Conservation (phyloP, 2,888 invertebrate genomes). For the Ypsolopha scabrella region DNA sequence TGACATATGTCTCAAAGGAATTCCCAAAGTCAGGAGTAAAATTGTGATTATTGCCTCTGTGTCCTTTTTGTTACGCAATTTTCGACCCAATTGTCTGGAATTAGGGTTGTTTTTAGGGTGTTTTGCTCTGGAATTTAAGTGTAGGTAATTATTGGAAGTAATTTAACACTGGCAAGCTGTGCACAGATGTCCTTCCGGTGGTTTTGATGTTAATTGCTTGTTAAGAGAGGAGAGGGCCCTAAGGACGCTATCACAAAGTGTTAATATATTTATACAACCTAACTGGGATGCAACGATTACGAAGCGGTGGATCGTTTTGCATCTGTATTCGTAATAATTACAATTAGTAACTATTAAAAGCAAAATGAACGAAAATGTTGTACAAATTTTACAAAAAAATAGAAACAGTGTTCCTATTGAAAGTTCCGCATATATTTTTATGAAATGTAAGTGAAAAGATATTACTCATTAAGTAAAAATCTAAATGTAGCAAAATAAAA, state of each 20-base stretch:
- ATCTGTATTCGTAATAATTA: no score
- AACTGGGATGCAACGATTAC: no score
- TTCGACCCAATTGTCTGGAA: background rate
- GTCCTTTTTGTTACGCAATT: background rate
- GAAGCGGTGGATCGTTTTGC: no score
- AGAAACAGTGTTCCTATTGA: no score
- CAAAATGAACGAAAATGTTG: no score
- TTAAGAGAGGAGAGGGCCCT: conserved; percentile 22
- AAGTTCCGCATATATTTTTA: no score
- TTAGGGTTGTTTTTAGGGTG: background rate
- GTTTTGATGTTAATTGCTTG: conserved; percentile 35
- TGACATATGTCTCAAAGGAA: conserved; percentile 1
- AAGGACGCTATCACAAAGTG: background rate
- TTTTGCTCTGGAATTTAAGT: background rate
- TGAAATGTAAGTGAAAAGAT: no score
- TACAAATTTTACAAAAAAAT: no score
- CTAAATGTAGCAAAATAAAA: no score
- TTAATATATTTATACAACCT: no score
- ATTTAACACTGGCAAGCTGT: conserved; percentile 46
- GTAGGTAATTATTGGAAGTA: conserved; percentile 18
- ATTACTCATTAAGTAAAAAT: no score
- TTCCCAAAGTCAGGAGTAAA: background rate
- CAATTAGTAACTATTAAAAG: no score
- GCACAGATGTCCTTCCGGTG: conserved; percentile 46
- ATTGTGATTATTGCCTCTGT: background rate